These are phyloP conservation scores for Ophraella communa DNA, from an alignment of 2,888 invertebrate genomes.

Conservation along the genomic window DNA sequence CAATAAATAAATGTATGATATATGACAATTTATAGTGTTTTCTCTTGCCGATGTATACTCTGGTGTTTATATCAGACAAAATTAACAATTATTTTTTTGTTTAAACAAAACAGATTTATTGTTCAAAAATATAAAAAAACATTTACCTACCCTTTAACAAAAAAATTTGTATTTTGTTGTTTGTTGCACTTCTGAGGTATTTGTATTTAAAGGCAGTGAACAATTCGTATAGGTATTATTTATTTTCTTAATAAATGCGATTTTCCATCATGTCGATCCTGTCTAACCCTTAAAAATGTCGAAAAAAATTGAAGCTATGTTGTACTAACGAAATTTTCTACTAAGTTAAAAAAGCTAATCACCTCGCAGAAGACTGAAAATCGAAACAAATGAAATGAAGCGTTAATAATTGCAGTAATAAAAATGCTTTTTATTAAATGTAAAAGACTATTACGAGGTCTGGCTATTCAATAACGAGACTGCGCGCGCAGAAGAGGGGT, in stretches of 20 bases:
- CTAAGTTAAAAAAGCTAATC: neutral
- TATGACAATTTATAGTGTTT: neutral
- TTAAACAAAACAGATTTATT: too few relatives aligned
- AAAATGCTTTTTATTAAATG: too few relatives aligned
- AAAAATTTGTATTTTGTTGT: neutral
- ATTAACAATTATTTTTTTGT: neutral
- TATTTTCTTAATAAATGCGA: neutral
- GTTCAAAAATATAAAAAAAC: neutral
- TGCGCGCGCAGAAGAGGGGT: too few relatives aligned
- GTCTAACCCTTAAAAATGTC: neutral
- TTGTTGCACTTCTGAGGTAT: neutral
- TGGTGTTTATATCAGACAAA: neutral
- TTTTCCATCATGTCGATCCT: neutral
- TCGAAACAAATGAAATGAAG: neutral
- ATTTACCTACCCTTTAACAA: neutral
- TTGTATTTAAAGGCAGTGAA: neutral
- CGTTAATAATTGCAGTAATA: too few relatives aligned
- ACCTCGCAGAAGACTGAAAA: neutral
- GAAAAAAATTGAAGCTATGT: neutral
- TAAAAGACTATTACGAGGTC: too few relatives aligned
- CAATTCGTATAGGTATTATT: neutral
- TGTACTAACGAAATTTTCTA: neutral
- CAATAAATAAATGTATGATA: too few relatives aligned
- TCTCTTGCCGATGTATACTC: neutral
- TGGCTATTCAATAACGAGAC: too few relatives aligned